Conservation (phyloP, 2,888 invertebrate species). For the Drosophila fungiperda region DNA sequence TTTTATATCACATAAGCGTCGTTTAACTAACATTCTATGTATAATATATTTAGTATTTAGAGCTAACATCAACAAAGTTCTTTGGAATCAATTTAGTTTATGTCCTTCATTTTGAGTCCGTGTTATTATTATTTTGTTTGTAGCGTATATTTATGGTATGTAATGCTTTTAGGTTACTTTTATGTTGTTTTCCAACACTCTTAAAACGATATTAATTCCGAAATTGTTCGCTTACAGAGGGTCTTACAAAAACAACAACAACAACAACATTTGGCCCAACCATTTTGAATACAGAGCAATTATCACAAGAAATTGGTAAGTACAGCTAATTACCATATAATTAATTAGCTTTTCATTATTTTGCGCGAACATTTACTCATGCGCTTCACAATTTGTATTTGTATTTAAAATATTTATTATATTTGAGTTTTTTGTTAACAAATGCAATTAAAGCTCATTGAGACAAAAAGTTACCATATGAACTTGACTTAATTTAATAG, state of each 20-base stretch:
- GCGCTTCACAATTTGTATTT: slow-evolving; percentile 51
- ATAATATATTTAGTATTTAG: slow-evolving; percentile 39
- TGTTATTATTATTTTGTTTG: slow-evolving; percentile 55
- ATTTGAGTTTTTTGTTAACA: slow-evolving; percentile 30
- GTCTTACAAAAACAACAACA: slow-evolving; percentile 64
- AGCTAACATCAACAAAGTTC: slow-evolving; percentile 69
- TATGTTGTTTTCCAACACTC: slow-evolving; percentile 33
- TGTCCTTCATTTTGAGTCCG: slow-evolving; percentile 54
- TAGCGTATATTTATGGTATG: slow-evolving; percentile 60
- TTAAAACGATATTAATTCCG: slow-evolving; percentile 24
- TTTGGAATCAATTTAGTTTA: slow-evolving; percentile 64
- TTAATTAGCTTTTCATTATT: slow-evolving; percentile 29
- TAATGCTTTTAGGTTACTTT: slow-evolving; percentile 61
- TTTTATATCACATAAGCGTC: slow-evolving; percentile 50
- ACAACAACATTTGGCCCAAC: slow-evolving; percentile 60
- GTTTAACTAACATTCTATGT: slow-evolving; percentile 64
- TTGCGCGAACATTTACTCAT: slow-evolving; percentile 50
- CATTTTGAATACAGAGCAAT: slow-evolving; percentile 43
- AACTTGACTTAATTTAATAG: slow-evolving; percentile 19
- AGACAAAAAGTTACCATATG: slow-evolving; percentile 41
- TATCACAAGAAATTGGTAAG: slow-evolving; percentile 58
- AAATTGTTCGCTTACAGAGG: slow-evolving; percentile 67
- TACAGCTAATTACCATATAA: not conserved
- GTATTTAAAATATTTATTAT: slow-evolving; percentile 19
- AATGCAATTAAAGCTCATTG: slow-evolving; percentile 80